Conservation (phyloP, 2,797 vertebrate genomes). For the Syngnathus acus region DNA sequence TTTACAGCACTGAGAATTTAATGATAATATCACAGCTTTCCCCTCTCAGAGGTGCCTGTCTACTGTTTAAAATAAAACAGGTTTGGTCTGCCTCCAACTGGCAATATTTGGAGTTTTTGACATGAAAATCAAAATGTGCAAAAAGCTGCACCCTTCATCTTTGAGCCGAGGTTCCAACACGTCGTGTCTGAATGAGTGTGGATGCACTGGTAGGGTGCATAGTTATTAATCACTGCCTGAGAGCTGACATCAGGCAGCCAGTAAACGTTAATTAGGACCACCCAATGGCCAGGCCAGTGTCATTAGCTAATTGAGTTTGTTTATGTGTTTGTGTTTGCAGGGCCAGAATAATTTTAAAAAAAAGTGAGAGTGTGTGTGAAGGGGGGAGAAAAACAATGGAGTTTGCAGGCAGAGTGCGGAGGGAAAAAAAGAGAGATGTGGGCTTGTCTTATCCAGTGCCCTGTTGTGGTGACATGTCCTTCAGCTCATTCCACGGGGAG, state of each 20-base stretch:
- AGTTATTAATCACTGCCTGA: conserved; percentile 71
- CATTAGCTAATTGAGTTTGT: conserved; percentile 78
- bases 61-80: conserved; percentile 29
- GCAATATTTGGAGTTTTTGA: conserved; percentile 27
- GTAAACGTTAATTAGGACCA: conserved; percentile 74
- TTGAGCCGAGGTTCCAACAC: conserved; percentile 14
- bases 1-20: conserved; percentile 59
- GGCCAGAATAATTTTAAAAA: conserved; percentile 40
- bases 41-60: conserved; percentile 40
- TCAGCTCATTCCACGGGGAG: conserved; percentile 56
- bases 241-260: conserved; percentile 70
- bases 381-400: not conserved
- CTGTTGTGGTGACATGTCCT: conserved; percentile 67
- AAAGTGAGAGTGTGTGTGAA: conserved; percentile 13
- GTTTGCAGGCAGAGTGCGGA: conserved; percentile 1
- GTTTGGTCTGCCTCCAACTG: conserved; percentile 35
- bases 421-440: conserved; percentile 23
- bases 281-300: conserved; percentile 66
- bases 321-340: conserved; percentile 68
- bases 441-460: conserved; percentile 59
- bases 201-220: conserved; percentile 23
- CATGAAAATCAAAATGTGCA: conserved; percentile 40
- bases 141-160: conserved; percentile 25
- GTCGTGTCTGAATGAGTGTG: conserved; percentile 23
- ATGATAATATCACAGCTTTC: conserved; percentile 55